Conservation (phyloP, 2,888 invertebrate species). For the Andrena bicolor region DNA sequence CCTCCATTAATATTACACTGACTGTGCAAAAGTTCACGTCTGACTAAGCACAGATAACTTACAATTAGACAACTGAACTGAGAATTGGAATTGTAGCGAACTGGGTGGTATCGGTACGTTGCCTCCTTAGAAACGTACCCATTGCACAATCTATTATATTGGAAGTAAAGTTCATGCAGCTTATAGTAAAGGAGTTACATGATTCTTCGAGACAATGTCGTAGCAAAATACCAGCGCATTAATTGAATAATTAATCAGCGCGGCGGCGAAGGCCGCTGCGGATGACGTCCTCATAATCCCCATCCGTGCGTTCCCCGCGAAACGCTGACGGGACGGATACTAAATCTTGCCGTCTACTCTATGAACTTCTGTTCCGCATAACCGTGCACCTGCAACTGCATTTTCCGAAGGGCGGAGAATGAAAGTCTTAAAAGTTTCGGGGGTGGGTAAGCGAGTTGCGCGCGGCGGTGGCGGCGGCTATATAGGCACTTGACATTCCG, state of each 20-base stretch:
- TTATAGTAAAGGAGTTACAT: not conserved
- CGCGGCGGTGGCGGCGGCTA: conserved; percentile 3
- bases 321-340: conserved; percentile 52
- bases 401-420: conserved; percentile 48
- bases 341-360: conserved; percentile 53
- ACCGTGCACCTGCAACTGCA: conserved; percentile 50
- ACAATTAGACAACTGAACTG: too few species aligned
- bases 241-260: conserved; percentile 59
- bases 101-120: too few species aligned
- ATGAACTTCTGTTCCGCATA: conserved; percentile 41
- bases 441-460: not conserved
- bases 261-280: conserved; percentile 28
- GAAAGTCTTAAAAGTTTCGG: conserved; percentile 64
- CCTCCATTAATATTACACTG: too few species aligned
- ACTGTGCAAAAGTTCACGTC: too few species aligned
- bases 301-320: conserved; percentile 24
- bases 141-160: not conserved
- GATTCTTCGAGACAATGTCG: conserved; percentile 21
- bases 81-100: too few species aligned
- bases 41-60: too few species aligned
- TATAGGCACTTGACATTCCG: conserved; percentile 74
- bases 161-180: not conserved
- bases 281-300: conserved; percentile 49
- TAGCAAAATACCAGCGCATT: conserved; percentile 34
- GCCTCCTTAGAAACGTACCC: too few species aligned